Base-by-base conservation (phyloP, 1,140 invertebrate species). In the Platyura marginata region DNA sequence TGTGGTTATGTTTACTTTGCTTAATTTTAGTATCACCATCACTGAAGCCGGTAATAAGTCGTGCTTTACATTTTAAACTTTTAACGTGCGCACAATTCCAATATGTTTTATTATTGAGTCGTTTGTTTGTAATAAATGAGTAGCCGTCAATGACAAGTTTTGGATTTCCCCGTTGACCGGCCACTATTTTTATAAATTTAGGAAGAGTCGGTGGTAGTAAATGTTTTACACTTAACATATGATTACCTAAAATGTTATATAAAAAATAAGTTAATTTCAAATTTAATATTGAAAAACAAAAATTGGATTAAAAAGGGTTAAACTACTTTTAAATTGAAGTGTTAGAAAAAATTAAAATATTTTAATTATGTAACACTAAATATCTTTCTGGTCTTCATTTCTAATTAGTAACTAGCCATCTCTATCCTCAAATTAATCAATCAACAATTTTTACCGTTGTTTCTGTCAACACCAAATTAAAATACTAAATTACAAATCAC, bases 71-170 rank as follows among this genome's bases (percentile, higher is more conserved):
- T 34, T 48, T 46, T 15, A 34, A 40, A 21, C 13, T 15, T 15
- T 43, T 41, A 20, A 29, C 29, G 13, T 44, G 25, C 8, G 44
- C 36, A 42, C 48, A 49, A 43, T 23, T 46, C 46, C 48, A 49
- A 38, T 49, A 49, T 10, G 44, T 20, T 19, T 36, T 21, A n/a
- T 40, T 21, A 10, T 20, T 23, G 25, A 25, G 35, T 2, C 32
- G 39, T 46, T 48, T 47, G 37, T 47, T 48, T 21, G 21, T 39
- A 25, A 46, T 43, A 39, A 42, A 49, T 1, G 40, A 21, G 32
- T 43, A 46, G 8, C 46, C 48, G 25, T 47, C 25, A n/a, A 48
- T 21, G 20, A 49, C 44, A 16, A 48, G 36, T 35, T 49, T 49
- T 18, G 41, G 43, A 21, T 49, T 47, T 2, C 46, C 48, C 4